Evolutionary conservation across 64 coral and sea anemone genomes (phyloP), one percentile per base, ranked within the genome.

Genomic region (Orbicella faveolata): DNA sequence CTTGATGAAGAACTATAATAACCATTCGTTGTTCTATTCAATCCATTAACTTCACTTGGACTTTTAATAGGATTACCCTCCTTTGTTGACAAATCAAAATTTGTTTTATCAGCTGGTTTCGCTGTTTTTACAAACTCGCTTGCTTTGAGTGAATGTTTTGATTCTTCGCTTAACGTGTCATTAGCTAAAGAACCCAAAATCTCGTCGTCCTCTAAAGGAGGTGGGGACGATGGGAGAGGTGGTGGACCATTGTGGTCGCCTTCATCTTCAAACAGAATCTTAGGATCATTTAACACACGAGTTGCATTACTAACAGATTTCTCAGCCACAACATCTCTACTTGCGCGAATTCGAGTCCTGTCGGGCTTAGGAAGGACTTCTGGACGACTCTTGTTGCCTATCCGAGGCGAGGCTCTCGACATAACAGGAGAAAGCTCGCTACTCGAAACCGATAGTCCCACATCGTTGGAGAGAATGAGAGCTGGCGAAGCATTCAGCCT

Each of bases 81-180:
- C 63, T 69, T 84, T 84, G 62, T 70, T 84, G 82, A 84, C 64
- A 84, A 39, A 52, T 84, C n/a, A 48, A 68, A 48, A 19, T 20
- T 84, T 72, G 36, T 69, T 26, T 52, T 65, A 26, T 84, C 39
- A 36, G 19, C 65, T 70, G 35, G 0, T 70, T 72, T 68, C 11
- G 33, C 34, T 1, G 19, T n/a, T 52, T 84, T 84, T 69, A 36
- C 64, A 84, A 39, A 70, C 18, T 10, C 18, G 20, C 63, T 4
- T 72, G 13, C 36, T 84, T 70, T 63, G n/a, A 52, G 25, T 70
- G 23, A 52, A 70, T 16, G 39, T 19, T 66, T 84, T n/a, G 1
- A 19, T 51, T 84, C 82, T 25, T 19, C 14, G 17, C 6, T 41
- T 23, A 52, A 23, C 33, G 80, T 84, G 41, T 72, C 34, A 20